A percentile compares a stretch with the other conserved stretches of the same genome.
phyloP scores from a whole-genome alignment of 2,888 invertebrate species.

The Apamea anceps region DNA sequence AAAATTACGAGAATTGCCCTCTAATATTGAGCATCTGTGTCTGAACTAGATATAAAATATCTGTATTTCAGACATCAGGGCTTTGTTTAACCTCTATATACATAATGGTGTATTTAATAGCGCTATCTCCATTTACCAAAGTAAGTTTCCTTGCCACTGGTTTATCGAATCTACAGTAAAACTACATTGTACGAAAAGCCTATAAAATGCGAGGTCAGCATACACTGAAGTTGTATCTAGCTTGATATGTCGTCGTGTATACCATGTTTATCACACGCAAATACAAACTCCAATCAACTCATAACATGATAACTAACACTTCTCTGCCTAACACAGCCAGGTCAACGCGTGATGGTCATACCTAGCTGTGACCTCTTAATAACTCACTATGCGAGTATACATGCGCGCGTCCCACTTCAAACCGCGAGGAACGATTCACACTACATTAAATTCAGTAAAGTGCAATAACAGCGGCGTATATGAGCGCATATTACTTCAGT shows the following conservation, averaged over 20 bases:
- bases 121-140: neutral
- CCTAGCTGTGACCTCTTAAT: constrained; percentile 18
- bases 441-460: constrained; percentile 48
- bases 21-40: too few species aligned
- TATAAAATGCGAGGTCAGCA: neutral
- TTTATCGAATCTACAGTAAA: neutral
- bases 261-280: neutral
- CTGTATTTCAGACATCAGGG: too few species aligned
- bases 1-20: too few species aligned
- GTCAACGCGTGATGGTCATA: constrained; percentile 25
- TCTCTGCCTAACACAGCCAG: neutral
- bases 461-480: constrained; percentile 42
- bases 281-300: neutral
- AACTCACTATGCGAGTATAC: constrained; percentile 9
- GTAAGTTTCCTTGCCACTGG: neutral
- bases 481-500: constrained; percentile 36
- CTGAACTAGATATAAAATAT: too few species aligned
- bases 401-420: constrained; percentile 28
- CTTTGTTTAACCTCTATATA: too few species aligned
- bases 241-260: neutral
- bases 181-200: neutral
- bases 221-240: neutral
- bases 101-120: neutral
- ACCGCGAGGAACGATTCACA: constrained; percentile 47
- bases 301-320: constrained; percentile 4